These are phyloP conservation scores for Euura saliciscinereae DNA, from an alignment of 1,140 invertebrate genomes.

Conservation along the genomic window DNA sequence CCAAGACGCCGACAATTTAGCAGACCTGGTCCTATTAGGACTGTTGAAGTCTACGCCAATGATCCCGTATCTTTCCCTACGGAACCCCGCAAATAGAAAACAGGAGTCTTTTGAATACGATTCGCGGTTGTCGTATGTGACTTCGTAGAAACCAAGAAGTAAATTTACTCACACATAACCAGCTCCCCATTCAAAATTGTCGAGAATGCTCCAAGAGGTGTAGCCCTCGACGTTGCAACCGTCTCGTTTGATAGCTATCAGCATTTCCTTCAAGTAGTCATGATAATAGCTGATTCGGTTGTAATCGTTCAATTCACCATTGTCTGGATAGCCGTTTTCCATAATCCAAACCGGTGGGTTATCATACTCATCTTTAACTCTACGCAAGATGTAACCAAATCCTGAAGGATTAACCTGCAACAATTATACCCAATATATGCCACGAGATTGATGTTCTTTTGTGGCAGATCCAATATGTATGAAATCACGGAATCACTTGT, in stretches of 20 bases:
- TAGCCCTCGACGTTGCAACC: neutral
- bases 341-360: neutral
- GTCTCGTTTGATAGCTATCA: neutral
- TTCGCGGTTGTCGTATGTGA: neutral
- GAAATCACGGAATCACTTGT: too few relatives aligned
- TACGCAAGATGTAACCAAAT: neutral
- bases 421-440: neutral
- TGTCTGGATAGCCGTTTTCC: too few relatives aligned
- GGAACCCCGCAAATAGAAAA: neutral
- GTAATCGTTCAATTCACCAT: too few relatives aligned
- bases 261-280: neutral
- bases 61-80: slow-evolving; percentile 51
- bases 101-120: neutral
- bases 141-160: neutral
- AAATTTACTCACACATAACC: neutral
- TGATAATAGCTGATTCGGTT: too few relatives aligned
- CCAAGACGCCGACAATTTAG: slow-evolving; percentile 42
- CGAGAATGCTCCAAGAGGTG: neutral
- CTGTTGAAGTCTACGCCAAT: slow-evolving; percentile 53
- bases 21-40: slow-evolving; percentile 38
- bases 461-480: neutral
- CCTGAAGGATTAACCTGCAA: neutral
- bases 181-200: neutral
- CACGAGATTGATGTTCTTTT: neutral
- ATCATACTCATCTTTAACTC: neutral